A percentile compares a stretch with the other conserved stretches of the same genome.
These are phyloP conservation scores for Pomacea canaliculata DNA, from an alignment of 2,888 invertebrate genomes.

Conservation along the genomic window DNA sequence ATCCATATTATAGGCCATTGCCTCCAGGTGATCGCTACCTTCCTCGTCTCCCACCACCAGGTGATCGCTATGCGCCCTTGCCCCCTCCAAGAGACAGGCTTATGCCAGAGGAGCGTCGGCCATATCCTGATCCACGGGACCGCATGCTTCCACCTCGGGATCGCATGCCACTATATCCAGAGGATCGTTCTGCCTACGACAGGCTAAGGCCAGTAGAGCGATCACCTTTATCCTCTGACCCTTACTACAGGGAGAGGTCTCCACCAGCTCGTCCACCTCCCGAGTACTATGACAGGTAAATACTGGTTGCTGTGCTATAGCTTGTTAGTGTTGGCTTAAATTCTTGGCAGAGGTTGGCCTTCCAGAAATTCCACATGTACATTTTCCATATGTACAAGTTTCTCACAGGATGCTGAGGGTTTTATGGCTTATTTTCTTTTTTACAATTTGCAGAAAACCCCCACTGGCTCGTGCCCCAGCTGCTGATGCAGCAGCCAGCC, in stretches of 20 bases:
- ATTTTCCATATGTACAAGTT: no score
- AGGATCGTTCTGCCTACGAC: constrained; percentile 41
- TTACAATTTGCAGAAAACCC: background rate
- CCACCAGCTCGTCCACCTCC: constrained; percentile 40
- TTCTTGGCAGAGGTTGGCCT: background rate
- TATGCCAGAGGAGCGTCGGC: constrained; percentile 25
- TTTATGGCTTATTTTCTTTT: background rate
- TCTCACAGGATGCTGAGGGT: background rate
- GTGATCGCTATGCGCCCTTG: constrained; percentile 38
- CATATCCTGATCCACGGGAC: constrained; percentile 43
- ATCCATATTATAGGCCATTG: constrained; percentile 51
- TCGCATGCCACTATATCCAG: constrained; percentile 41
- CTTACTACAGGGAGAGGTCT: constrained; percentile 51
- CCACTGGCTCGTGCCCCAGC: background rate
- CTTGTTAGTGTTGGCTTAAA: background rate
- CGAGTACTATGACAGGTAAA: constrained; percentile 44
- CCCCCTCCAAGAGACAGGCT: constrained; percentile 32
- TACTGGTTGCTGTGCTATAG: background rate
- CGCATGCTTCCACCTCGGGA: constrained; percentile 44
- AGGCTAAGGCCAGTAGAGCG: constrained; percentile 22
- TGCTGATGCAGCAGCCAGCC: constrained; percentile 17
- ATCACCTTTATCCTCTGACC: constrained; percentile 41
- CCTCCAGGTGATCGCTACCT: constrained; percentile 47
- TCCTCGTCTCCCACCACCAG: constrained; percentile 40
- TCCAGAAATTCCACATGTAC: background rate